Base-by-base conservation (phyloP, 2,888 invertebrate genomes). In the Pheosia tremula region DNA sequence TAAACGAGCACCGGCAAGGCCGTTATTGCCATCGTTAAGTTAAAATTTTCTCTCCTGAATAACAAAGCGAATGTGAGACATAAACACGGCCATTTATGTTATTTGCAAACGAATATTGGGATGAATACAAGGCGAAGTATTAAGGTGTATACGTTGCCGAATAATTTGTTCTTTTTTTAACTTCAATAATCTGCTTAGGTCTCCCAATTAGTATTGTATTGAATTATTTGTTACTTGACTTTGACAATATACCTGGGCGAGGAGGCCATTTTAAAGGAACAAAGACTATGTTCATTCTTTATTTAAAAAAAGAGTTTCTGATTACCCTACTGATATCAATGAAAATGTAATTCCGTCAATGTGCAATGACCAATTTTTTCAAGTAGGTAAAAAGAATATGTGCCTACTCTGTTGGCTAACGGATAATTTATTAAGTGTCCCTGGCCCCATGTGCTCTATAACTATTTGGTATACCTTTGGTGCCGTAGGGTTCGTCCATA, bases 21-120 rank as follows among this genome's bases (percentile, higher is more conserved):
- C 80, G 81, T 89, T 89, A 89, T 88, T 87, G 84, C 86, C 80
- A 75, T 84, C 87, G 88, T 89, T 88, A 88, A 87, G 84, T 87
- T 87, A 85, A 89, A 89, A 88, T 84, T 88, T 86, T 87, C 88
- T 84, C 84, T 81, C 80, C 80, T 85, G 84, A 85, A 87, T 87
- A 83, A 85, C 83, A 78, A 76, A 81, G 83, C 75, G 80, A 86
- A 85, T 83, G 83, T 80, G 82, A 82, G 73, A 78, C 80, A 85
- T 88, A 87, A 88, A 88, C 86, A 85, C 82, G 70, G 70, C 75
- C 83, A 80, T 87, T 88, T 85, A 83, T 85, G 83, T 83, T 87
- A 85, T 88, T 87, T 84, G 83, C 83, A 78, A 79, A 79, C 79
- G 75, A 80, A 80, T 84, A 85, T 86, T 79, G 82, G 78, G 77